phyloP scores from a whole-genome alignment of 2,797 vertebrate genomes.

The Carcharodon carcharias region DNA sequence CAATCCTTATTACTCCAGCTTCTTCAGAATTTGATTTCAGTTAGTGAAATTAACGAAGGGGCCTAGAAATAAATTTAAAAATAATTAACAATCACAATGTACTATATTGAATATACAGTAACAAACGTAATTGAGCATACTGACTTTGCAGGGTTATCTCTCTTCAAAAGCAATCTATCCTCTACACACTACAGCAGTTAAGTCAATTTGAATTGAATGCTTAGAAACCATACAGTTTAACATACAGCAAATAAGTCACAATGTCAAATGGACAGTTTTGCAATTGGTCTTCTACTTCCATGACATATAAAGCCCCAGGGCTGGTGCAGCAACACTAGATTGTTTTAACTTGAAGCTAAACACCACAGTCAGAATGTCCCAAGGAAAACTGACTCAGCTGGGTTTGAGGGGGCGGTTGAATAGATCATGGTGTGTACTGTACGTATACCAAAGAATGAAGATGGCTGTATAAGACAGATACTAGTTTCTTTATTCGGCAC shows the following conservation, averaged over 20 bases:
- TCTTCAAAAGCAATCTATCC: neutral
- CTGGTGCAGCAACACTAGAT: neutral
- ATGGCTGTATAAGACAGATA: neutral
- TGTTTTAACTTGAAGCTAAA: neutral
- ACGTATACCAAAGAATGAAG: neutral
- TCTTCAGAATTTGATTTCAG: conserved; percentile 47
- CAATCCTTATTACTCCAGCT: conserved; percentile 52
- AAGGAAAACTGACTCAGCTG: neutral
- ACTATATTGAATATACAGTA: neutral
- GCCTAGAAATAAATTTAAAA: conserved; percentile 47
- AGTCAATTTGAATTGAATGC: neutral
- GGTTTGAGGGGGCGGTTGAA: neutral
- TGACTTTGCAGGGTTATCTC: neutral
- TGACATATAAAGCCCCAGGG: neutral
- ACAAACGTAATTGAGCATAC: neutral
- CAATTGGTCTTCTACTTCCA: neutral
- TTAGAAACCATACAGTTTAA: neutral
- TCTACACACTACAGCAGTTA: neutral
- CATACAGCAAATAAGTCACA: neutral
- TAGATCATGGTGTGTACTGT: neutral
- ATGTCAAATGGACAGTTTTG: neutral
- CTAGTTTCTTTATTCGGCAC: neutral
- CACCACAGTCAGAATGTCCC: neutral
- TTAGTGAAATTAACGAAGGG: conserved; percentile 49
- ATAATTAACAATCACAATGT: neutral